A percentile compares a stretch with the other conserved stretches of the same genome.
phyloP scores from a whole-genome alignment of 2,113 vertebrate species.

The Sakesphorus luctuosus region DNA sequence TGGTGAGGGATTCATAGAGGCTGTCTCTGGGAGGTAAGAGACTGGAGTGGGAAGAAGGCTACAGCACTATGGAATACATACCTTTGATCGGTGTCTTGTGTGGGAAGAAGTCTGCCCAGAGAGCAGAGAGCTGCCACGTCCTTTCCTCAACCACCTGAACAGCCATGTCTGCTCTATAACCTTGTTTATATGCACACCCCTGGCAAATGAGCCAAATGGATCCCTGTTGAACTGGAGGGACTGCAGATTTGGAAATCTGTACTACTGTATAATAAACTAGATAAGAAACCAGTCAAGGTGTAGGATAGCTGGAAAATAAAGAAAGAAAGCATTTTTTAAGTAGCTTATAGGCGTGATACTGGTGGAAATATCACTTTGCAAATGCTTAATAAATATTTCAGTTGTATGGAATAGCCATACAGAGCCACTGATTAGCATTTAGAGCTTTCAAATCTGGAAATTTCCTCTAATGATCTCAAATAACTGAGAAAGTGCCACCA shows the following conservation, averaged over 20 bases:
- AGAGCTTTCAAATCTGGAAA: not conserved
- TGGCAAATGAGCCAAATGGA: not conserved
- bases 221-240: not conserved
- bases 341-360: not conserved
- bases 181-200: not conserved
- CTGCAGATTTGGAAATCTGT: not conserved
- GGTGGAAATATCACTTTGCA: not conserved
- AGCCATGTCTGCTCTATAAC: fast-evolving
- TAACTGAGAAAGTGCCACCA: not conserved
- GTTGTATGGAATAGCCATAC: not conserved
- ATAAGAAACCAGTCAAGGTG: not conserved
- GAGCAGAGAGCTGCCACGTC: not conserved
- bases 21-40: not conserved
- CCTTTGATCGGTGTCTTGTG: not conserved
- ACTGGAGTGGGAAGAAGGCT: not conserved
- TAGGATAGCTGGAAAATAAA: not conserved
- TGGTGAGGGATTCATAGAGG: not conserved
- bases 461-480: not conserved
- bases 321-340: not conserved
- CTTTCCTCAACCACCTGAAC: not conserved
- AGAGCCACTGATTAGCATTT: not conserved
- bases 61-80: not conserved
- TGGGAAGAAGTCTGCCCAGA: not conserved
- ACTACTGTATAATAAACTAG: not conserved
- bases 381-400: not conserved